Percentiles rank a stretch among this genome's conserved stretches.
These are phyloP conservation scores for Mythimna albipuncta DNA, from an alignment of 2,888 invertebrate genomes.

Conservation along the genomic window DNA sequence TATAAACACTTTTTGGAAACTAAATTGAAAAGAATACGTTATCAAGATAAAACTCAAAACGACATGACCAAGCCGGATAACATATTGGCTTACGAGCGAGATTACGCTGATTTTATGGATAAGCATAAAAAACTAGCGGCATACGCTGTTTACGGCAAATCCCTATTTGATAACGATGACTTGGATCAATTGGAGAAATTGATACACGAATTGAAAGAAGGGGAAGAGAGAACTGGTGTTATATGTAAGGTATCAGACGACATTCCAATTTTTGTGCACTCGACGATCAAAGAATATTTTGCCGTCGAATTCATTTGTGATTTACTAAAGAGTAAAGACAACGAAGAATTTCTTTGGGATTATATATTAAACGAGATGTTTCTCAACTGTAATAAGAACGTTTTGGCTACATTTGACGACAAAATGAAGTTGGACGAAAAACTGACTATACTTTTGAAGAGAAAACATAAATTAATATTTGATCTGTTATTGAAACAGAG, in stretches of 20 bases:
- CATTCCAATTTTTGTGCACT: conserved; percentile 11
- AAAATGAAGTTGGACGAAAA: background rate
- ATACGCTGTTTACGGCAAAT: conserved; percentile 1
- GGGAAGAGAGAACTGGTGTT: conserved; percentile 3
- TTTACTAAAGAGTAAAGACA: background rate
- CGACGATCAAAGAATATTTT: conserved; percentile 14
- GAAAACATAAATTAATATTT: background rate
- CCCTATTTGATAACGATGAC: background rate
- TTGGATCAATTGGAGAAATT: background rate
- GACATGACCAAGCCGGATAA: conserved; percentile 26
- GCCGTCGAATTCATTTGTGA: conserved; percentile 29
- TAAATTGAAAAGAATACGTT: conserved; percentile 2
- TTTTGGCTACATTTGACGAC: background rate
- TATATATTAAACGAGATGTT: conserved; percentile 16
- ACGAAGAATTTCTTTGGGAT: background rate
- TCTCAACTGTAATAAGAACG: background rate
- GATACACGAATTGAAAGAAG: conserved; percentile 5
- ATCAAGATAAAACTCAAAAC: background rate
- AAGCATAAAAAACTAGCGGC: conserved; percentile 21
- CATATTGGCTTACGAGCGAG: background rate
- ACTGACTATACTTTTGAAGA: background rate
- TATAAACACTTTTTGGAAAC: conserved; percentile 2
- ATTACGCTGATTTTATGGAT: background rate
- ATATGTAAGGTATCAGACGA: conserved; percentile 1
- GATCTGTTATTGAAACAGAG: background rate